Conservation (phyloP, 1,140 invertebrate genomes). For the Sogatella furcifera region DNA sequence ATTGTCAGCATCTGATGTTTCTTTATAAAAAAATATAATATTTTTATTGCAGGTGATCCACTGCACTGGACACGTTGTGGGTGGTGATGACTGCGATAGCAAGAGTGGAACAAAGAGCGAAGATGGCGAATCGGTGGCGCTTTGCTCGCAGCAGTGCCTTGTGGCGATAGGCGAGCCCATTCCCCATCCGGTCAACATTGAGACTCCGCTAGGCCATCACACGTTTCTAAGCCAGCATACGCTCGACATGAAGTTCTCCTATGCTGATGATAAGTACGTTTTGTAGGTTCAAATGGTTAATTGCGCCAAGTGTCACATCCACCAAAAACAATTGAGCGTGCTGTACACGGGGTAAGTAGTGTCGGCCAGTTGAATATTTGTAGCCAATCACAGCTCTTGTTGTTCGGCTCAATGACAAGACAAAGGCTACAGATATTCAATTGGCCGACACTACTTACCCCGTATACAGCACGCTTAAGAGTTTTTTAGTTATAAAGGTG, state of each 20-base stretch:
- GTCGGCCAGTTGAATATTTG: no score
- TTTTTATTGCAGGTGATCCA: slow-evolving; percentile 66
- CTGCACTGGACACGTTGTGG: slow-evolving; percentile 65
- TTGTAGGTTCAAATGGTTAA: no score
- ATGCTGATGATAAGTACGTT: slow-evolving; percentile 84
- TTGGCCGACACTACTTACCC: no score
- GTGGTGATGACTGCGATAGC: slow-evolving; percentile 27
- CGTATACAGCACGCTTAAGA: no score
- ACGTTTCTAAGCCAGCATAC: slow-evolving; percentile 87
- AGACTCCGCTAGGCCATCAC: slow-evolving; percentile 73
- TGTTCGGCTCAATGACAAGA: no score
- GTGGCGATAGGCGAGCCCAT: slow-evolving; percentile 78
- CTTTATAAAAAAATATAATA: not conserved
- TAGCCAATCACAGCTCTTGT: no score
- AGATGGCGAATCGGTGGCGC: not conserved
- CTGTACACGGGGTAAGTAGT: no score
- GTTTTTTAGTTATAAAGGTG: no score
- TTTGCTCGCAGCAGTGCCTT: slow-evolving; percentile 37
- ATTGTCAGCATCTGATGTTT: no score
- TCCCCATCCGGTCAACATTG: slow-evolving; percentile 86
- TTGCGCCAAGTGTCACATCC: no score
- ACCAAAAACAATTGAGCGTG: no score
- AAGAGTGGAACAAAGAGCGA: slow-evolving; percentile 8
- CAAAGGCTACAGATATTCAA: no score
- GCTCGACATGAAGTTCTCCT: slow-evolving; percentile 89